phyloP scores from a whole-genome alignment of 2,797 vertebrate species.

The Ctenopoma multispine region DNA sequence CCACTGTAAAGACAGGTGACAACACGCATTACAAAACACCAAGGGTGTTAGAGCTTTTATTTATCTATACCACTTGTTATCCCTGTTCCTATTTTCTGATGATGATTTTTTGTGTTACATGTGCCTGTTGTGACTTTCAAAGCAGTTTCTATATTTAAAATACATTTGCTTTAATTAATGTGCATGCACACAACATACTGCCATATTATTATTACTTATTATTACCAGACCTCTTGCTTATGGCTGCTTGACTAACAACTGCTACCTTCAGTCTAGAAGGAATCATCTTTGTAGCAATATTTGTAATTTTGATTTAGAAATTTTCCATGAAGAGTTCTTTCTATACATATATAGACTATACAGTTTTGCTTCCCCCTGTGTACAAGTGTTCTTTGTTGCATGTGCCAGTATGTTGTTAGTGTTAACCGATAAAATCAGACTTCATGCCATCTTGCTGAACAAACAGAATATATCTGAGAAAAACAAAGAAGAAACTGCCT shows the following conservation, averaged over 20 bases:
- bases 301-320: neutral
- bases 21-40: constrained; percentile 14
- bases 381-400: constrained; percentile 4
- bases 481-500: constrained; percentile 35
- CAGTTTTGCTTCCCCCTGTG: constrained; percentile 45
- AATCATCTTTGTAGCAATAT: constrained; percentile 24
- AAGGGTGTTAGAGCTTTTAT: neutral
- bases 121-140: neutral
- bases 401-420: constrained; percentile 41
- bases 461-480: constrained; percentile 13
- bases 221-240: neutral
- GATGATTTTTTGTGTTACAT: neutral
- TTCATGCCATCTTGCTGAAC: constrained; percentile 26
- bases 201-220: too few species aligned
- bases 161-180: neutral
- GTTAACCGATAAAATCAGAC: constrained; percentile 24
- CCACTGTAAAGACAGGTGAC: constrained; percentile 16
- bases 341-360: neutral
- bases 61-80: constrained; percentile 14
- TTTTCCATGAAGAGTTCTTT: constrained; percentile 5
- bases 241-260: neutral
- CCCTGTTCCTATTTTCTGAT: neutral
- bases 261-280: neutral
- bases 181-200: neutral
- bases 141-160: neutral